Base-by-base conservation (phyloP, 2,888 invertebrate species). In the Syritta pipiens region DNA sequence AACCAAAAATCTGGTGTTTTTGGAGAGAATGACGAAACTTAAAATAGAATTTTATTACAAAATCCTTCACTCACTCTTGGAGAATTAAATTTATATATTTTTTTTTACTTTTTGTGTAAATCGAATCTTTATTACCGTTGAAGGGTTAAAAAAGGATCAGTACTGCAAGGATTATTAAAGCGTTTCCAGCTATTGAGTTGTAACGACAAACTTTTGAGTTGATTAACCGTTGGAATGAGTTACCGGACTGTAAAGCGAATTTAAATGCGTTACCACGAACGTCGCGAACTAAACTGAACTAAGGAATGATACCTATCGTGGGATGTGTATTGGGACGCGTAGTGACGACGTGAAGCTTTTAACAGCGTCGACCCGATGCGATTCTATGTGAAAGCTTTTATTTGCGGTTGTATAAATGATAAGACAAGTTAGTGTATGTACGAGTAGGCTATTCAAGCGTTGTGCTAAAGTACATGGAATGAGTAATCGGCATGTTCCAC, bases 261-360 rank as follows among this genome's bases (percentile, higher is more conserved):
- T 59, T 32, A 62, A 59, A 71, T 72, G 44, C 57, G 44, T 20
- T 81, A 81, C 83, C 85, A 84, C 84, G 84, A 82, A 86, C 84
- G 85, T 84, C 84, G 81, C 75, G 84, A 84, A 85, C 82, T 83
- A 85, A 84, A 86, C 86, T 86, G 84, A 86, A 86, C 84, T 40
- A 19, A 53, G 32, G 14, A 17, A 28, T 17, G 9, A 2, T 17
- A 7, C 9, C 10, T 37, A 32, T 60, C n/a, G n/a, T n/a, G n/a
- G n/a, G n/a, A n/a, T n/a, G n/a, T 65, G 71, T 28, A 35, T 10
- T 40, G 20, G 7, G 65, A 60, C 77, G 77, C 71, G n/a, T 7
- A 65, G 12, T 48, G 28, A 49, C 51, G 69, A 0, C 3, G 5
- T 32, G 24, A 12, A 71, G 65, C 53, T 65, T 71, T 76, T 51